phyloP scores from a whole-genome alignment of 2,113 vertebrate genomes.

The Dipodomys ordii region DNA sequence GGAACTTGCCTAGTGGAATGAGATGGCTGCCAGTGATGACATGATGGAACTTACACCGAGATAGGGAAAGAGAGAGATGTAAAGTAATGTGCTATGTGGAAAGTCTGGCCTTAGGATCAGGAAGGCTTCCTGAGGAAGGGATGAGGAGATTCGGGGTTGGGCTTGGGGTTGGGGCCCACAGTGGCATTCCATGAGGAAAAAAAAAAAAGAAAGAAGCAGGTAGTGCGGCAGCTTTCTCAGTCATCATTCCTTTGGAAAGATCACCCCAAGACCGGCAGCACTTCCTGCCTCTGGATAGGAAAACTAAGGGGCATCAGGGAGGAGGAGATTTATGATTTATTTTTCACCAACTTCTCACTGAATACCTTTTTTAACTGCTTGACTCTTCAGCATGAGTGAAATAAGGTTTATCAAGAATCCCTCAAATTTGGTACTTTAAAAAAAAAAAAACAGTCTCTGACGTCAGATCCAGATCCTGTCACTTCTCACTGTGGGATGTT shows the following conservation, averaged over 20 bases:
- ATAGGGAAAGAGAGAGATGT: neutral
- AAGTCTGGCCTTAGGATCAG: no score
- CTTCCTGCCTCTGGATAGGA: neutral
- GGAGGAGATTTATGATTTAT: neutral
- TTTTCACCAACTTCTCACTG: neutral
- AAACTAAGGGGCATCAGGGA: neutral
- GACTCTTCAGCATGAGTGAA: neutral
- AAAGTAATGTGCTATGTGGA: neutral
- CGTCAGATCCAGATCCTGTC: neutral
- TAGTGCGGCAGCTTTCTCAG: rapidly evolving
- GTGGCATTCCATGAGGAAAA: neutral
- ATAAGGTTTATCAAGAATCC: neutral
- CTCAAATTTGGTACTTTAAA: neutral
- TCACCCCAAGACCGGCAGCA: neutral
- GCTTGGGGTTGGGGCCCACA: neutral
- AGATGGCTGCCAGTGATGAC: no score
- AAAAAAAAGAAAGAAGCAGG: no score
- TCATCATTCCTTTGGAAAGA: neutral
- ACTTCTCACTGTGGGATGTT: neutral
- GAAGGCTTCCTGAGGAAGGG: neutral
- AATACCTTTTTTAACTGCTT: neutral
- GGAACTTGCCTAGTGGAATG: neutral
- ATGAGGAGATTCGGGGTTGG: neutral
- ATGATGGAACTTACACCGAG: neutral
- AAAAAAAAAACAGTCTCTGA: neutral